phyloP scores from a whole-genome alignment of 2,113 vertebrate genomes.

The Callaeas wilsoni region DNA sequence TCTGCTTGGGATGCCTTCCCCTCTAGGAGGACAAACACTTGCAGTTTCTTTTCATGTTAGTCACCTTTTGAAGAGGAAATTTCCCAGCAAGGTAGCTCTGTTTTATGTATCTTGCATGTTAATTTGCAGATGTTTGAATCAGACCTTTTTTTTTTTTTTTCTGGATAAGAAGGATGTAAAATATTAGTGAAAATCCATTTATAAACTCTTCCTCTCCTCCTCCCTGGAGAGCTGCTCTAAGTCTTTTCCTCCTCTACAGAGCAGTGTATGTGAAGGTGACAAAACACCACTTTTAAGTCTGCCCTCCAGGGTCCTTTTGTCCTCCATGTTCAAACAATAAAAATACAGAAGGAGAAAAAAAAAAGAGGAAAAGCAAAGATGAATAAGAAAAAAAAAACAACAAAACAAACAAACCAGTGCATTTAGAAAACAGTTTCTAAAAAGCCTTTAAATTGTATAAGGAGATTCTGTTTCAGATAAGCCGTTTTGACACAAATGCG shows the following conservation, averaged over 20 bases:
- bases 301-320: background rate
- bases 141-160: background rate
- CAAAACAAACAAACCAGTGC: background rate
- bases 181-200: background rate
- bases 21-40: background rate
- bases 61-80: background rate
- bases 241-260: background rate
- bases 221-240: background rate
- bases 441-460: background rate
- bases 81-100: background rate
- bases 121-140: background rate
- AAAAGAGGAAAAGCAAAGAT: background rate
- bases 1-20: background rate
- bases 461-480: background rate
- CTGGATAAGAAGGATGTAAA: background rate
- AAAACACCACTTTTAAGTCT: conserved; percentile 28
- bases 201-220: background rate
- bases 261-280: background rate
- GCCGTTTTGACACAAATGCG: background rate
- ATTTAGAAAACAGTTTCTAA: background rate
- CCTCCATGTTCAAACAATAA: conserved; percentile 22
- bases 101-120: background rate
- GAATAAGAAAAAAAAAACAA: background rate
- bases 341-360: background rate
- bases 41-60: background rate